Conservation (phyloP, 2,113 vertebrate genomes). For the Marcusenius ussheri region DNA sequence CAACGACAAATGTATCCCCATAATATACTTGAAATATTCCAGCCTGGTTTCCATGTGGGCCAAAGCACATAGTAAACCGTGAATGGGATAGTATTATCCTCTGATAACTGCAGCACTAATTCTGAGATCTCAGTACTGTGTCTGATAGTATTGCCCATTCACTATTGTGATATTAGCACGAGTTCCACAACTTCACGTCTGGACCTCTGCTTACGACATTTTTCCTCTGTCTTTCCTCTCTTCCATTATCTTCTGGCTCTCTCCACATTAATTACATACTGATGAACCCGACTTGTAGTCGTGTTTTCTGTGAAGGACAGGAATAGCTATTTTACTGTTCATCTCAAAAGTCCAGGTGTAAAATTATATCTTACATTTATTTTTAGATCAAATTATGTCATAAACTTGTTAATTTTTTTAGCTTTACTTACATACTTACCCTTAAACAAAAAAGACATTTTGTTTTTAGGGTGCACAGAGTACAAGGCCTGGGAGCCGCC, state of each 20-base stretch:
- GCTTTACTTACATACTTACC: not conserved
- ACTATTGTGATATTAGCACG: not conserved
- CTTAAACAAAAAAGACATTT: not conserved
- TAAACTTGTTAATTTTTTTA: not conserved
- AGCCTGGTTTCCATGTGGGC: not conserved
- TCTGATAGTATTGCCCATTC: not conserved
- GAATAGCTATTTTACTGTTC: not conserved
- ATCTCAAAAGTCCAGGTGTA: not conserved
- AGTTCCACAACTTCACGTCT: not conserved
- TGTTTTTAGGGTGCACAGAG: not conserved
- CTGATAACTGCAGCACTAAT: not conserved
- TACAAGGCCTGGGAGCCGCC: not conserved
- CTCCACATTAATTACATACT: not conserved
- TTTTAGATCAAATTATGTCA: not conserved
- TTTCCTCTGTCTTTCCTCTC: not conserved
- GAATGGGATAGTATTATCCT: not conserved
- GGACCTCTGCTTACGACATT: not conserved
- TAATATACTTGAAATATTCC: not conserved
- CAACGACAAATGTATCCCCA: not conserved
- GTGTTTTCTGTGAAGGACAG: not conserved
- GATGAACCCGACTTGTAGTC: not conserved
- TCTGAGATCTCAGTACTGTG: not conserved
- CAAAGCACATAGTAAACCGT: not conserved
- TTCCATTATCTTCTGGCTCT: not conserved
- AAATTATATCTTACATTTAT: not conserved